These are phyloP conservation scores for Eulimnadia texana DNA, from an alignment of 1,140 invertebrate genomes.

Conservation along the genomic window DNA sequence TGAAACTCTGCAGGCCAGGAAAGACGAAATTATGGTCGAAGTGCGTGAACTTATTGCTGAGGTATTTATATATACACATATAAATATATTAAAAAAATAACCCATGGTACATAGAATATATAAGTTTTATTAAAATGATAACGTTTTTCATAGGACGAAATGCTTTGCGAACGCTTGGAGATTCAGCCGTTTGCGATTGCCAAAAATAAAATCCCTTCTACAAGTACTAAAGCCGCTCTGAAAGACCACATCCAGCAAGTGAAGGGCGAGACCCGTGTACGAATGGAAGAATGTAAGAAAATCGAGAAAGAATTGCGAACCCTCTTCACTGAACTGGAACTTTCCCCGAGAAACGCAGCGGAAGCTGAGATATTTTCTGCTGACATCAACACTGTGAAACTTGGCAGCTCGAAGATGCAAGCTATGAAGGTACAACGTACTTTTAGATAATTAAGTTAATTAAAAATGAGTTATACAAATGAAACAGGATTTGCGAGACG, in stretches of 20 bases:
- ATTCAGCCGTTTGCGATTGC: neutral
- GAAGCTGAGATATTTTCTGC: neutral
- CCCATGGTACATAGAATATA: neutral
- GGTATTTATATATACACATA: neutral
- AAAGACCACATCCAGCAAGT: neutral
- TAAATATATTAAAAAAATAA: neutral
- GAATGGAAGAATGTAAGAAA: neutral
- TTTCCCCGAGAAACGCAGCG: neutral
- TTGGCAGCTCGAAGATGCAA: neutral
- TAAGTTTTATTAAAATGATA: neutral
- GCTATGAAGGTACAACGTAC: neutral
- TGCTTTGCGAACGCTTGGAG: neutral
- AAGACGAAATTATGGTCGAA: neutral
- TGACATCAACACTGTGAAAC: neutral
- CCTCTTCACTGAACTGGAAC: neutral
- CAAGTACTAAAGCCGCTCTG: neutral
- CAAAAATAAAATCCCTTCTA: neutral
- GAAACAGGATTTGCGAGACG: neutral
- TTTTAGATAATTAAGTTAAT: neutral
- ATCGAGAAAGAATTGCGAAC: neutral
- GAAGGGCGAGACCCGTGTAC: neutral
- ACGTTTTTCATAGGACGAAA: neutral
- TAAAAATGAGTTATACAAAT: neutral
- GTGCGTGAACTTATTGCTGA: neutral
- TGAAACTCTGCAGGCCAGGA: neutral